Percentiles rank a stretch among this genome's conserved stretches.
phyloP scores from a whole-genome alignment of 2,113 vertebrate genomes.

The Plotosus lineatus region DNA sequence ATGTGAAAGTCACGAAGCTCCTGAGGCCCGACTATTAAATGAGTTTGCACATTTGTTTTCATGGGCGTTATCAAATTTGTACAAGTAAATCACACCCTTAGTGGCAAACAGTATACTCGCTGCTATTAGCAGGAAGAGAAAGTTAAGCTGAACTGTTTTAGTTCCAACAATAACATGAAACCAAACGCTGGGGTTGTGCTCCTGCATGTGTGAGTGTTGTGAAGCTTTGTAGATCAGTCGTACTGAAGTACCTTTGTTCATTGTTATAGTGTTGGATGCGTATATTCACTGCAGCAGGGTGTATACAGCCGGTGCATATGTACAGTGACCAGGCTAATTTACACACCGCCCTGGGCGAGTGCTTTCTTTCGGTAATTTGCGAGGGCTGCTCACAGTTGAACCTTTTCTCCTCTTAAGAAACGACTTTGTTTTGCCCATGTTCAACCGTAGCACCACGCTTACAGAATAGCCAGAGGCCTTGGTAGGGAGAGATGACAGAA shows the following conservation, averaged over 20 bases:
- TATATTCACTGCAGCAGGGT: slow-evolving; percentile 58
- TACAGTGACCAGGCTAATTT: slow-evolving; percentile 73
- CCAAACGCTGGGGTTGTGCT: not conserved
- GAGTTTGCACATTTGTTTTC: not conserved
- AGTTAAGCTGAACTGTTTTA: not conserved
- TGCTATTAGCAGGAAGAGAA: too few relatives aligned
- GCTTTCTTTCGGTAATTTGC: slow-evolving; percentile 73
- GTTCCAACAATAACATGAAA: not conserved
- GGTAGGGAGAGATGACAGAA: slow-evolving; percentile 67
- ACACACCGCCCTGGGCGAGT: slow-evolving; percentile 69
- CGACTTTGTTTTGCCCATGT: slow-evolving; percentile 60
- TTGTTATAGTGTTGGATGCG: slow-evolving; percentile 56
- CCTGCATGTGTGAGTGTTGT: not conserved
- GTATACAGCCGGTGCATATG: slow-evolving; percentile 69
- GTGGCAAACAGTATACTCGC: not conserved
- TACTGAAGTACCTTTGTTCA: slow-evolving; percentile 53
- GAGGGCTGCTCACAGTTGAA: slow-evolving; percentile 69
- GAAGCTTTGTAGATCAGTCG: slow-evolving; percentile 3
- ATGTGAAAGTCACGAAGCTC: not conserved
- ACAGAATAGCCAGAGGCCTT: slow-evolving; percentile 69
- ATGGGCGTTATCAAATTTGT: not conserved
- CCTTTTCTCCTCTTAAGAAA: slow-evolving; percentile 62
- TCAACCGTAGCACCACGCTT: slow-evolving; percentile 63
- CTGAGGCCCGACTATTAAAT: not conserved
- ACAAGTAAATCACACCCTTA: not conserved